phyloP scores from a whole-genome alignment of 2,888 invertebrate species.

The Platycnemis pennipes region DNA sequence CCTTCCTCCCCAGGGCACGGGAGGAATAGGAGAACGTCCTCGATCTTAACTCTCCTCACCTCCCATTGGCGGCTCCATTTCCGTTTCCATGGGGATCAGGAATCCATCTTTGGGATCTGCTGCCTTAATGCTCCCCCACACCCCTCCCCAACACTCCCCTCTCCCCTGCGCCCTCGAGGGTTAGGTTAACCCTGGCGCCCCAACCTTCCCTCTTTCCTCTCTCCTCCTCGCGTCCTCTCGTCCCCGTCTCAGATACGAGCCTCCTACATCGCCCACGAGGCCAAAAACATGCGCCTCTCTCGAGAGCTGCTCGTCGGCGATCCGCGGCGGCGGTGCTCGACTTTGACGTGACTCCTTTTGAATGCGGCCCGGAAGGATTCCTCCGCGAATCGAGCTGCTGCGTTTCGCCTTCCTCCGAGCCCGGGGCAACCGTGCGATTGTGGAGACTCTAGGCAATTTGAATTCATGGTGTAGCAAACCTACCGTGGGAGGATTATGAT shows the following conservation, averaged over 20 bases:
- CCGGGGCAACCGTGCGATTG: background rate
- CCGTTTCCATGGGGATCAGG: conserved; percentile 57
- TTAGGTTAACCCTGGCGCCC: background rate
- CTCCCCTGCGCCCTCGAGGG: background rate
- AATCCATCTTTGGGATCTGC: conserved; percentile 38
- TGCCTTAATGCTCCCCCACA: conserved; percentile 30
- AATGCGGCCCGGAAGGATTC: background rate
- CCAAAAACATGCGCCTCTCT: background rate
- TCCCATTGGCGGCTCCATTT: conserved; percentile 44
- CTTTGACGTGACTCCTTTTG: background rate
- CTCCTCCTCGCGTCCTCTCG: background rate
- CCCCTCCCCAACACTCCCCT: background rate
- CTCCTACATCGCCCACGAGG: background rate
- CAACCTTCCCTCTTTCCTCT: background rate
- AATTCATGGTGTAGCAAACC: too few species aligned
- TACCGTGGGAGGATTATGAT: too few species aligned
- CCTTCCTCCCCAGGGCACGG: background rate
- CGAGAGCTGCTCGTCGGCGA: background rate
- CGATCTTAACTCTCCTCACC: background rate
- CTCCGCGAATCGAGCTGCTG: background rate
- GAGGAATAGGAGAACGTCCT: background rate
- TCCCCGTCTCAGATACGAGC: background rate
- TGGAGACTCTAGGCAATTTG: background rate
- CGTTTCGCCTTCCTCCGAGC: background rate
- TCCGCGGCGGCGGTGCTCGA: background rate